Conservation (phyloP, 2,888 invertebrate species). For the Drosophila parthenogenetica region DNA sequence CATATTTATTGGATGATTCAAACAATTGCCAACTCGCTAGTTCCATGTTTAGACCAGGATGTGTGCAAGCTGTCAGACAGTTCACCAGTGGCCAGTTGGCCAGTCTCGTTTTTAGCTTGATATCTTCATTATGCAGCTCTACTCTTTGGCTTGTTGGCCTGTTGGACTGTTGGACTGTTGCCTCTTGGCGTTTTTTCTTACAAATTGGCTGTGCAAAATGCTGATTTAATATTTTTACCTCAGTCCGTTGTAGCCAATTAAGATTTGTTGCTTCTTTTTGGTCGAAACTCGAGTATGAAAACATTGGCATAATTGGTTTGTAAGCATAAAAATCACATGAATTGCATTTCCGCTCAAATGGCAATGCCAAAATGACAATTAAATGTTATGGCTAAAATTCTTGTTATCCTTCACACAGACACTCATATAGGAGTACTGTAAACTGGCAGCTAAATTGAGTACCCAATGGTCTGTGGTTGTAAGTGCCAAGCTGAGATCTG, state of each 20-base stretch:
- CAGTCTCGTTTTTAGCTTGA: constrained; percentile 53
- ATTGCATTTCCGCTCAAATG: constrained; percentile 68
- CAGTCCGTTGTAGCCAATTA: constrained; percentile 65
- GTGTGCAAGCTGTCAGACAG: constrained; percentile 15
- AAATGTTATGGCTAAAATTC: constrained; percentile 55
- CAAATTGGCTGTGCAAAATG: constrained; percentile 75
- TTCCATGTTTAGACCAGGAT: background rate
- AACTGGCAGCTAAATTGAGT: constrained; percentile 65
- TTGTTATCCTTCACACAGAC: constrained; percentile 59
- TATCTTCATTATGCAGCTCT: constrained; percentile 78
- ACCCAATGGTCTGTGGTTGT: constrained; percentile 30
- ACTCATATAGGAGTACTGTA: background rate
- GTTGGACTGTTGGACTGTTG: constrained; percentile 28
- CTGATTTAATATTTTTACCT: constrained; percentile 76
- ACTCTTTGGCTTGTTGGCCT: constrained; percentile 10
- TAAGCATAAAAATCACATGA: constrained; percentile 80
- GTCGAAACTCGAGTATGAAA: constrained; percentile 36
- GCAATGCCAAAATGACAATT: constrained; percentile 71
- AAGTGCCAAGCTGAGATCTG: constrained; percentile 21
- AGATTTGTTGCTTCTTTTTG: constrained; percentile 46
- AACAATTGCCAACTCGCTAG: constrained; percentile 57
- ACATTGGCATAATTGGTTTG: constrained; percentile 71
- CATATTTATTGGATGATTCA: constrained; percentile 74
- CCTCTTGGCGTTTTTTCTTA: constrained; percentile 70
- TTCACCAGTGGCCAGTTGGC: constrained; percentile 1